Conservation (phyloP, 2,797 vertebrate species). For the Crenichthys baileyi region DNA sequence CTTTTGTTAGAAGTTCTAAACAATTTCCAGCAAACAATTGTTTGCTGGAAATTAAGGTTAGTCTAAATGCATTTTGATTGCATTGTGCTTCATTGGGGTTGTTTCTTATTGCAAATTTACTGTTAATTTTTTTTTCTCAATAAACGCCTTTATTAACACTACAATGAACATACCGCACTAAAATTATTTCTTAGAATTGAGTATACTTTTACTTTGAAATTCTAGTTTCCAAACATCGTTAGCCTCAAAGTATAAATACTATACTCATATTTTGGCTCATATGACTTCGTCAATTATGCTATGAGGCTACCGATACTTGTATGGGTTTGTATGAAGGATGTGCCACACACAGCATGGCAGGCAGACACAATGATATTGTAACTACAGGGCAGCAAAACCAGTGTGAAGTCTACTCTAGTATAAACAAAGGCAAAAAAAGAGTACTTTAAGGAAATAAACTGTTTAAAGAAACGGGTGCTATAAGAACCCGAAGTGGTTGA, state of each 20-base stretch:
- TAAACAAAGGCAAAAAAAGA: background rate
- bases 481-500: slow-evolving; percentile 44
- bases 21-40: too few relatives aligned
- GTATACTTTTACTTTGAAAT: background rate
- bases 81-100: background rate
- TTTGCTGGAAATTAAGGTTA: background rate
- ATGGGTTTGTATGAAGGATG: background rate
- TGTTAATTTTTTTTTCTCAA: background rate
- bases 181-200: background rate
- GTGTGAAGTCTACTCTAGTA: background rate
- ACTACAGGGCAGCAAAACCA: background rate
- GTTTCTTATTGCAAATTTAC: background rate
- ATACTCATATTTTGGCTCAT: too few relatives aligned
- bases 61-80: background rate
- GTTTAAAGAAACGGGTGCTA: slow-evolving; percentile 12
- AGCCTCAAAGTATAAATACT: too few relatives aligned
- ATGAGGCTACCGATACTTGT: background rate
- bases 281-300: too few relatives aligned
- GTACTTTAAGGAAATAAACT: slow-evolving; percentile 9
- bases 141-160: background rate
- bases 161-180: background rate
- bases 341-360: background rate
- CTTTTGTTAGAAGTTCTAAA: too few relatives aligned
- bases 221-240: background rate
- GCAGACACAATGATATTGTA: background rate